Conservation (phyloP, 2,888 invertebrate species). For the Chironomus tentans region DNA sequence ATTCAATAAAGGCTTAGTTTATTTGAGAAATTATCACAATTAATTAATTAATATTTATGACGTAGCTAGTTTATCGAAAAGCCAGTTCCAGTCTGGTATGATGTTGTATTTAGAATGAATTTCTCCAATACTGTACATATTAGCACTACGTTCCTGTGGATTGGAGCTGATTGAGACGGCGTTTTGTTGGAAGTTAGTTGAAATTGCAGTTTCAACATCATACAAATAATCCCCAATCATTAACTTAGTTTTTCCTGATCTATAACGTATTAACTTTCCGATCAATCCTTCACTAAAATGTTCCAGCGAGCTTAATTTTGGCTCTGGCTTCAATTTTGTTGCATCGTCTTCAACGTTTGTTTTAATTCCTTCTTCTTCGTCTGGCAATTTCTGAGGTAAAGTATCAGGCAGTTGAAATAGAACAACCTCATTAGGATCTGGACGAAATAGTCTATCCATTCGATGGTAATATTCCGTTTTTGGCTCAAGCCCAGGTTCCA, state of each 20-base stretch:
- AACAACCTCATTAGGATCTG: background rate
- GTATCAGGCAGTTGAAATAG: constrained; percentile 37
- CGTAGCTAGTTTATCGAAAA: background rate
- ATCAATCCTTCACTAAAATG: constrained; percentile 51
- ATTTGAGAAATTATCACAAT: background rate
- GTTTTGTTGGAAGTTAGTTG: constrained; percentile 43
- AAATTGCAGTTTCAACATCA: constrained; percentile 50
- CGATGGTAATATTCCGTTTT: background rate
- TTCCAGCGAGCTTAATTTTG: constrained; percentile 37
- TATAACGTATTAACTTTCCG: constrained; percentile 49
- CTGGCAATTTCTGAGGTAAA: constrained; percentile 33
- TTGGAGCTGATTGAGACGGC: constrained; percentile 42
- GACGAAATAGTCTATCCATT: constrained; percentile 2
- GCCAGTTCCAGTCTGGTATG: constrained; percentile 47
- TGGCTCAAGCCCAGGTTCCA: background rate
- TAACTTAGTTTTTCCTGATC: constrained; percentile 50
- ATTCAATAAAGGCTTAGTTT: background rate
- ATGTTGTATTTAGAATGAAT: constrained; percentile 49
- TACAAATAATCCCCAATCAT: constrained; percentile 48
- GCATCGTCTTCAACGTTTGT: background rate
- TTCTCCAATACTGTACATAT: constrained; percentile 48
- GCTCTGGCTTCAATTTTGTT: constrained; percentile 30
- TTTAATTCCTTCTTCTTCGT: constrained; percentile 27
- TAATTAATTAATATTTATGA: background rate
- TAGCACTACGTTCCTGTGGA: constrained; percentile 47